phyloP scores from a whole-genome alignment of 2,113 vertebrate species.

The Tylochromis polylepis region DNA sequence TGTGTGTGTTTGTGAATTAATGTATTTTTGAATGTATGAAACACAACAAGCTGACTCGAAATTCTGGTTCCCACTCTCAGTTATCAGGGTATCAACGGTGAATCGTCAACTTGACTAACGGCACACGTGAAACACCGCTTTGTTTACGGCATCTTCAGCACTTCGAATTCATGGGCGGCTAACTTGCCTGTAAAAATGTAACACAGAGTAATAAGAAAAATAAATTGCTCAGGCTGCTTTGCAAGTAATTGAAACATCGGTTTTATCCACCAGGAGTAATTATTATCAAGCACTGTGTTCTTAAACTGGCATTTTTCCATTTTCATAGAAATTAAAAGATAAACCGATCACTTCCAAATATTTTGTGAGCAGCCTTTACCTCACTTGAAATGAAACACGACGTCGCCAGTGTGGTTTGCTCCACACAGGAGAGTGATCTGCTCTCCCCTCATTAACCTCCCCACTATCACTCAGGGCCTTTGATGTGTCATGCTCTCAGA shows the following conservation, averaged over 20 bases:
- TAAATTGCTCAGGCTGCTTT: not conserved
- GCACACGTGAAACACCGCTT: too few species aligned
- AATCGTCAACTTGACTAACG: too few species aligned
- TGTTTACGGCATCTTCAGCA: too few species aligned
- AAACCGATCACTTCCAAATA: not conserved
- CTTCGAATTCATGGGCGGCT: not conserved
- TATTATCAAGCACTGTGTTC: not conserved
- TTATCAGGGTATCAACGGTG: too few species aligned
- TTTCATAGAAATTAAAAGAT: not conserved
- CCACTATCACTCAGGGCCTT: not conserved
- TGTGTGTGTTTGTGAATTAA: too few species aligned
- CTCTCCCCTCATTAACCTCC: not conserved
- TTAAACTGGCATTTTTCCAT: not conserved
- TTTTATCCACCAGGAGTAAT: not conserved
- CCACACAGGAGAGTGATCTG: not conserved
- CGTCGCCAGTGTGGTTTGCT: not conserved
- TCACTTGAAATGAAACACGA: accelerated
- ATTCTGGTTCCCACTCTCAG: too few species aligned
- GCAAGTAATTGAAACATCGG: not conserved
- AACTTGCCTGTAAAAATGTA: too few species aligned
- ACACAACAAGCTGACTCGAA: too few species aligned
- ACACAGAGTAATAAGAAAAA: too few species aligned
- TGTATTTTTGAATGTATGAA: too few species aligned
- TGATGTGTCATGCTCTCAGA: not conserved
- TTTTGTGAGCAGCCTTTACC: not conserved